phyloP scores from a whole-genome alignment of 1,140 invertebrate species.

The Caenorhabditis brenneri region DNA sequence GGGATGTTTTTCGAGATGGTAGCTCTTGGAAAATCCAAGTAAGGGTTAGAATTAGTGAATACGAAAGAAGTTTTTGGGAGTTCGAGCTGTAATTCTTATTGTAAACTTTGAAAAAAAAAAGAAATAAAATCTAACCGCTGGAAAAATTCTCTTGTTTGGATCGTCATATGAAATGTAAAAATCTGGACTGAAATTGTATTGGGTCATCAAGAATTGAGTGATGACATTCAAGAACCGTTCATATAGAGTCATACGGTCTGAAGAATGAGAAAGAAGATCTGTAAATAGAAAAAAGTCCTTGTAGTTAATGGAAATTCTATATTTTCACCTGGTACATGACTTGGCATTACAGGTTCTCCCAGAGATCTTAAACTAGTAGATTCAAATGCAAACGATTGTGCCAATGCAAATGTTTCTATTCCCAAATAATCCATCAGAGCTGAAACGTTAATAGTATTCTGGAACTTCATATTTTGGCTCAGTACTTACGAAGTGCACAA shows the following conservation, averaged over 20 bases:
- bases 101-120: no score
- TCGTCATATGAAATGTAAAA: neutral
- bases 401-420: neutral
- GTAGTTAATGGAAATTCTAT: neutral
- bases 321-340: neutral
- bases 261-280: neutral
- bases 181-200: neutral
- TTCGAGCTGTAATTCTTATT: neutral
- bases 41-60: slow-evolving; percentile 46
- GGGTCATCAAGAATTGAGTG: neutral
- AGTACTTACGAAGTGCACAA: neutral
- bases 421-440: slow-evolving; percentile 32
- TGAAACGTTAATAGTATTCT: neutral
- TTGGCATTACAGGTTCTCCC: slow-evolving; percentile 36
- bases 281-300: neutral
- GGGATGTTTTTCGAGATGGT: slow-evolving; percentile 48
- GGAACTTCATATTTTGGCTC: neutral
- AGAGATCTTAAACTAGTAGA: neutral
- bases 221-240: neutral
- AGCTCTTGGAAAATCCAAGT: slow-evolving; percentile 42
- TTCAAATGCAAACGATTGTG: neutral
- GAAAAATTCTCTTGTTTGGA: neutral
- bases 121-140: neutral
- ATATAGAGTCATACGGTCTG: slow-evolving; percentile 4
- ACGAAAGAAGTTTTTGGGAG: slow-evolving; percentile 25